Evolutionary conservation across 23 tunicate genomes (phyloP), one percentile per base, ranked within the genome.

Genomic region (Trididemnum miniatum): DNA sequence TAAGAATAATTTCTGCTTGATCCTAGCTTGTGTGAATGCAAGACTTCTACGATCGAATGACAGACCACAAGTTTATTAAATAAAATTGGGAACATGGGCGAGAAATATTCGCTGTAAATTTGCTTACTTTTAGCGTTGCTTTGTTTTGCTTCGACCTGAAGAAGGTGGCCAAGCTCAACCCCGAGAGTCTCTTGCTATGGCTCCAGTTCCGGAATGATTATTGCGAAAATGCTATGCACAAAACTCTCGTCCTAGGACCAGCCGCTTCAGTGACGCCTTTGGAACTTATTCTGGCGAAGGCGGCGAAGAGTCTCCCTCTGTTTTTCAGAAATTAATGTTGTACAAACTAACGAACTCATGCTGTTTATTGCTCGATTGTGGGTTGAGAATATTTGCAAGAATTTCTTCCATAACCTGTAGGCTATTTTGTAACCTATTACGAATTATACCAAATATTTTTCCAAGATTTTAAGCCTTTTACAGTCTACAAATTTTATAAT

Each of bases 101-200:
- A 44, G 54, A 15, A 44, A 44, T 26, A 18, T 12, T 62, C 15
- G n/a, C 29, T 44, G 69, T 69, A 28, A 33, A 28, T 69, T 69
- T 69, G 5, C 52, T 60, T 72, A n/a, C n/a, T n/a, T 51, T 2
- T 51, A 86, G 90, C 80, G 90, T 2, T 79, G 79, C 35, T 79
- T 86, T 52, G 77, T 35, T 15, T 26, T 86, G 24, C 7, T 59
- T 29, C 79, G 80, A 0, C 90, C 90, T 1, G 90, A 86, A 78
- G 83, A 35, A 26, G 90, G 90, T 32, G 80, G 90, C 20, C 84
- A 86, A 86, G 90, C 64, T 18, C 84, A 71, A 24, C 84, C 90
- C 0, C 35, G 90, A 30, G 90, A 79, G 59, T 86, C 90, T 0
- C 63, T 86, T 1, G 90, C 90, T 1, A 86, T 86, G 90, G 51